Evolutionary conservation across 2,113 vertebrate species (phyloP), one percentile per base, ranked within the genome.

Genomic region (Trinectes maculatus): DNA sequence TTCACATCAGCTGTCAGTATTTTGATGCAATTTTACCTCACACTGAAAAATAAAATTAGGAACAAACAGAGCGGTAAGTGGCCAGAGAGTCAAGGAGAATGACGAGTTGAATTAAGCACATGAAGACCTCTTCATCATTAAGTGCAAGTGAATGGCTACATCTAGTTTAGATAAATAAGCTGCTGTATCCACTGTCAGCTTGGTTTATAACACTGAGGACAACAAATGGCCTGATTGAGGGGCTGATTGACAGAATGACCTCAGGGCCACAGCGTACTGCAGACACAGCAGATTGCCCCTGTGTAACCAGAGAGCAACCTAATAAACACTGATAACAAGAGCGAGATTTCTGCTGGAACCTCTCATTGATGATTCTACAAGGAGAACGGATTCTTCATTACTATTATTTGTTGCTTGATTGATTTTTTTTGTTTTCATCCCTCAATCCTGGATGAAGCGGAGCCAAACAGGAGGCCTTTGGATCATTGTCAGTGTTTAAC

Each of bases 231-330:
- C 26, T 70, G 66, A 79, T 48, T 24, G 48, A 61, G 16, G 2
- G 43, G 71, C 63, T 58, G 66, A 82, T 44, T 40, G 25, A 63
- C 43, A 31, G 46, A 72, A 46, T 40, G 56, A 83, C 70, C 69
- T 67, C 16, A 3, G 25, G 63, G 71, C 71, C 33, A 37, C 44
- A 19, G 1, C 1, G 8, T 42, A 74, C 33, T 31, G 71, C 33
- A 21, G 16, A 26, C 1, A 3, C 9, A 37, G 73, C 52, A 80
- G 57, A 77, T 29, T 29, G 5, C 21, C n/a, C 29, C 29, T 12
- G 26, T n/a, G n/a, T n/a, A n/a, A n/a, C n/a, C n/a, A 8, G 43
- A 44, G 8, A 33, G 13, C 5, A n/a, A 28, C 13, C 4, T 16
- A 53, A 57, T 25, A 49, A 44, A 68, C 8, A 13, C 4, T 15